Conservation (phyloP, 2,888 invertebrate genomes). For the Polyommatus iphigenia region DNA sequence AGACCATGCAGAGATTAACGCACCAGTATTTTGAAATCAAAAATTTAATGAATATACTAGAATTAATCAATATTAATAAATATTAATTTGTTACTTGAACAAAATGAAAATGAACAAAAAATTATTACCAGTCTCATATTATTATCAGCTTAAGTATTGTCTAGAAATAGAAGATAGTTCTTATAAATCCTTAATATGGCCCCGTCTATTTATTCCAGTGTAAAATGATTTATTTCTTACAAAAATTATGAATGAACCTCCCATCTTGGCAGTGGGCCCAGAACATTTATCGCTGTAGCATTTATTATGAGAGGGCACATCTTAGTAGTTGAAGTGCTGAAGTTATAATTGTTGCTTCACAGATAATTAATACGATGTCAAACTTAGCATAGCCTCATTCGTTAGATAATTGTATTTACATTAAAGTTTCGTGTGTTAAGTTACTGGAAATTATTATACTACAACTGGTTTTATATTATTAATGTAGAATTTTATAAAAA, state of each 20-base stretch:
- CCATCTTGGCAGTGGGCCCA: constrained; percentile 8
- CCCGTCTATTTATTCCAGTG: constrained; percentile 26
- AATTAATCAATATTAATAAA: too few relatives aligned
- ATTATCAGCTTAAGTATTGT: too few relatives aligned
- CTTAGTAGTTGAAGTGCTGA: background rate
- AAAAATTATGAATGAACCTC: constrained; percentile 6
- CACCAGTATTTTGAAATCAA: background rate
- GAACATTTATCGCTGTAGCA: constrained; percentile 7
- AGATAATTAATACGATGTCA: background rate
- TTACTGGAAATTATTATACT: background rate
- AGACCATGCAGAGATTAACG: too few relatives aligned
- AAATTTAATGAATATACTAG: too few relatives aligned
- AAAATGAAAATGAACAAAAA: too few relatives aligned
- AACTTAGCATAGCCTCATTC: background rate
- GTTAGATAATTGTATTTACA: background rate
- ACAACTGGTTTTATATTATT: too few relatives aligned
- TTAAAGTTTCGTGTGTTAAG: background rate
- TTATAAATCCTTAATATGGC: background rate
- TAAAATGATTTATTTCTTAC: constrained; percentile 4
- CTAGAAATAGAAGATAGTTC: background rate
- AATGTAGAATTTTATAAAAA: too few relatives aligned
- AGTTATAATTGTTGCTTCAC: constrained; percentile 3
- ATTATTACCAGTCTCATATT: too few relatives aligned
- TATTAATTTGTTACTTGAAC: too few relatives aligned
- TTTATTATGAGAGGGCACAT: constrained; percentile 15